Conservation (phyloP, 30 jellyfish, hydroid and myxozoan species). For the Hydractinia symbiolongicarpus region DNA sequence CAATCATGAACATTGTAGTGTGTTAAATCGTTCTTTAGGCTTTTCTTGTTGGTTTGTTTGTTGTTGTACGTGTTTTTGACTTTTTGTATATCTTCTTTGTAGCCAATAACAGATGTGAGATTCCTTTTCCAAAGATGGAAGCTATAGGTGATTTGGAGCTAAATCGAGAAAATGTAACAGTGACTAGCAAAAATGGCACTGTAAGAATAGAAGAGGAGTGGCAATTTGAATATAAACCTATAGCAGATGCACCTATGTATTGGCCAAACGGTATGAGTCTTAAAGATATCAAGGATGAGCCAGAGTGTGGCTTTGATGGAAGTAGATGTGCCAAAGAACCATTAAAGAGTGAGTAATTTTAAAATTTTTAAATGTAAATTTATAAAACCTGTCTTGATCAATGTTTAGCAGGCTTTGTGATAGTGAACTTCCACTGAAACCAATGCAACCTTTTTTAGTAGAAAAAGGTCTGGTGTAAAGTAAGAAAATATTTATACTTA, state of each 20-base stretch:
- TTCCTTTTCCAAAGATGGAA: slow-evolving; percentile 26
- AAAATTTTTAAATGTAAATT: no score
- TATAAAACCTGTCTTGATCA: no score
- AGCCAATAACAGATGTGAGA: background rate
- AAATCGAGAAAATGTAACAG: slow-evolving; percentile 1
- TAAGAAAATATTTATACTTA: no score
- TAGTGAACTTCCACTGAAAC: background rate
- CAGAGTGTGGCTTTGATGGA: slow-evolving; percentile 74
- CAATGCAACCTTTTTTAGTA: background rate
- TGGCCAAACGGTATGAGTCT: slow-evolving; percentile 22
- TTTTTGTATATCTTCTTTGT: no score
- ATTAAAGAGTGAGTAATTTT: no score
- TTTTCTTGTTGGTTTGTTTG: no score
- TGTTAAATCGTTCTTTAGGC: no score
- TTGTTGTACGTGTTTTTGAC: no score
- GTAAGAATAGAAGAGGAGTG: slow-evolving; percentile 10
- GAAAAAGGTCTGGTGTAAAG: no score
- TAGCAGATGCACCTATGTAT: slow-evolving; percentile 7
- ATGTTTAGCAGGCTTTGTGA: background rate
- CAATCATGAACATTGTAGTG: no score
- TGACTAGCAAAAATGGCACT: slow-evolving; percentile 8
- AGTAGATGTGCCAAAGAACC: slow-evolving; percentile 8
- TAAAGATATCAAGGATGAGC: slow-evolving; percentile 44
- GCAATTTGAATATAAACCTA: slow-evolving; percentile 29
- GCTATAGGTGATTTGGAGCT: slow-evolving; percentile 29